Conservation (phyloP, 2,888 invertebrate species). For the Lasioglossum calceatum region DNA sequence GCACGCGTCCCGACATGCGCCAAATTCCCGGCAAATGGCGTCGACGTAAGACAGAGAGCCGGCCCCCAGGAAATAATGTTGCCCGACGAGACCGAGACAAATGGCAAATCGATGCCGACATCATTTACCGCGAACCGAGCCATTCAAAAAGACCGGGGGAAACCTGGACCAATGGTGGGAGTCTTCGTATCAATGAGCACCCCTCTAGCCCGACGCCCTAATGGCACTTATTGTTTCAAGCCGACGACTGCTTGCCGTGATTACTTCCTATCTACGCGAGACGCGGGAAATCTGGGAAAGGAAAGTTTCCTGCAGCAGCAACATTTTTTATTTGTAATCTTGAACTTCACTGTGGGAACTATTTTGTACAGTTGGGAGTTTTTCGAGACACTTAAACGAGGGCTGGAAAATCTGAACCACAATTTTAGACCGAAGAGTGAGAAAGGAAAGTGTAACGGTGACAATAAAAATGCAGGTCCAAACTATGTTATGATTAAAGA, state of each 20-base stretch:
- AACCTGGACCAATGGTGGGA: neutral
- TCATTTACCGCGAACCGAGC: conserved; percentile 49
- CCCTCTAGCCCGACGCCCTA: neutral
- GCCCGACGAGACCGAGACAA: conserved; percentile 78
- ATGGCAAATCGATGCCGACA: conserved; percentile 81
- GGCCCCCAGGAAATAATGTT: conserved; percentile 74
- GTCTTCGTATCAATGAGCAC: neutral
- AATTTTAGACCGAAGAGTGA: neutral
- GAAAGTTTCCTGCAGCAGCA: neutral
- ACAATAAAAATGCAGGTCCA: neutral
- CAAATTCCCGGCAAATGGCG: conserved; percentile 71
- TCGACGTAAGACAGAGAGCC: conserved; percentile 60
- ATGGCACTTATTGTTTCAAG: conserved; percentile 66
- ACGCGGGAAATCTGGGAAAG: neutral
- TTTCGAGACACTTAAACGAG: neutral
- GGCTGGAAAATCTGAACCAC: neutral
- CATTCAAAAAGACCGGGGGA: neutral
- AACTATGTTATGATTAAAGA: neutral
- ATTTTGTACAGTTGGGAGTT: neutral
- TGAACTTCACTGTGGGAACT: neutral
- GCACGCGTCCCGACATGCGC: conserved; percentile 49
- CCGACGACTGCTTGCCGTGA: conserved; percentile 49
- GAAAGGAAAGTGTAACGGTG: neutral
- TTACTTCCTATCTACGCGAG: conserved; percentile 19
- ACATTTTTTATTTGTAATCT: neutral